Conservation (phyloP, 2,888 invertebrate genomes). For the Petrolisthes cinctipes region DNA sequence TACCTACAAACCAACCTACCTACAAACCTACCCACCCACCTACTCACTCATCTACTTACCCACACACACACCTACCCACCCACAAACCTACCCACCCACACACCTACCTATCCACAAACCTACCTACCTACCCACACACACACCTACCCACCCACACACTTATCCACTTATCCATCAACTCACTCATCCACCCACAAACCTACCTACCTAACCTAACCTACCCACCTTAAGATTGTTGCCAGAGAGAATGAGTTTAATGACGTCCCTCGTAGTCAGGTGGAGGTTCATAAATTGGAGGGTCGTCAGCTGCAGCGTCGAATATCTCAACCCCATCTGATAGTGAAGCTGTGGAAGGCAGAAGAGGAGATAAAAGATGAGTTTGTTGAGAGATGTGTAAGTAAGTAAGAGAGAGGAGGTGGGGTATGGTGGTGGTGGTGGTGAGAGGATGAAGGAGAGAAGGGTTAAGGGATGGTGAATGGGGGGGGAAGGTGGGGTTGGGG, state of each 20-base stretch:
- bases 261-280: slow-evolving; percentile 81
- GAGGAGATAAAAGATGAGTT: not conserved
- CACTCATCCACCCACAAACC: not conserved
- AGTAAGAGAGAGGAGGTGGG: not conserved
- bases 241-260: slow-evolving; percentile 70
- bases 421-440: not conserved
- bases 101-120: not conserved
- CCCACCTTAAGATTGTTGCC: slow-evolving; percentile 64
- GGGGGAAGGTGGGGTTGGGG: not conserved
- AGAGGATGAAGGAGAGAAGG: not conserved
- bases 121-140: not conserved
- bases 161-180: too few relatives aligned
- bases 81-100: too few relatives aligned
- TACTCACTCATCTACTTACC: too few relatives aligned
- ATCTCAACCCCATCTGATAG: slow-evolving; percentile 70
- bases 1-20: not conserved
- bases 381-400: not conserved
- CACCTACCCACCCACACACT: too few relatives aligned
- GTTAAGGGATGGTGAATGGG: not conserved
- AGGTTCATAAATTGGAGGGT: slow-evolving; percentile 79
- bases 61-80: not conserved
- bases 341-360: slow-evolving; percentile 27
- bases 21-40: too few relatives aligned
- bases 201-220: not conserved
- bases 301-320: slow-evolving; percentile 74